These are phyloP conservation scores for Allygus modestus DNA, from an alignment of 2,888 invertebrate genomes.

Conservation along the genomic window DNA sequence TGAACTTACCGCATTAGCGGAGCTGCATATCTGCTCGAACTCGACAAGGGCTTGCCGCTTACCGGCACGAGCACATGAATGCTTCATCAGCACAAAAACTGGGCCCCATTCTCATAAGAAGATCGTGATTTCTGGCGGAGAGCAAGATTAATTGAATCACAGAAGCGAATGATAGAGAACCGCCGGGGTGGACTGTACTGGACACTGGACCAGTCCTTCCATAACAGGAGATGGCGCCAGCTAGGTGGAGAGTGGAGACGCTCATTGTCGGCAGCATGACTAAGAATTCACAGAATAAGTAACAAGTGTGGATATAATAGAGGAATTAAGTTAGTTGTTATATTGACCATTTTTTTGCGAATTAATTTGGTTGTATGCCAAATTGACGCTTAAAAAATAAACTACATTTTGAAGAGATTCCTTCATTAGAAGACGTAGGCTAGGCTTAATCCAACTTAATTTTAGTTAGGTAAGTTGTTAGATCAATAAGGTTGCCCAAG, in stretches of 20 bases:
- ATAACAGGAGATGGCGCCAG: slow-evolving; percentile 14
- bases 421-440: too few species aligned
- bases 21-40: not conserved
- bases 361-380: too few species aligned
- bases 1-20: not conserved
- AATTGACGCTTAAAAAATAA: too few species aligned
- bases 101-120: slow-evolving; percentile 19
- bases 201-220: slow-evolving; percentile 1
- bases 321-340: too few species aligned
- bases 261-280: too few species aligned
- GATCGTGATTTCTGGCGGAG: not conserved
- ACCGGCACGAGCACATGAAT: slow-evolving; percentile 24
- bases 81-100: slow-evolving; percentile 30
- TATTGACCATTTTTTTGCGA: too few species aligned
- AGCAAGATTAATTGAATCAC: slow-evolving; percentile 30
- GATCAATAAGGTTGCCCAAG: too few species aligned
- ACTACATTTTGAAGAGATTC: too few species aligned
- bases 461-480: too few species aligned
- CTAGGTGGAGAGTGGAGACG: not conserved
- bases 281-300: too few species aligned
- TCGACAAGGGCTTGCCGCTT: not conserved
- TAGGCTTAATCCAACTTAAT: too few species aligned
- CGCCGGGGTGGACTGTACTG: slow-evolving; percentile 9
- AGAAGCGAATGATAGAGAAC: not conserved
- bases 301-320: too few species aligned